Percentiles rank a stretch among this genome's conserved stretches.
Evolutionary conservation across 2,113 vertebrate species (phyloP).

Genomic region (Chinchilla lanigera): DNA sequence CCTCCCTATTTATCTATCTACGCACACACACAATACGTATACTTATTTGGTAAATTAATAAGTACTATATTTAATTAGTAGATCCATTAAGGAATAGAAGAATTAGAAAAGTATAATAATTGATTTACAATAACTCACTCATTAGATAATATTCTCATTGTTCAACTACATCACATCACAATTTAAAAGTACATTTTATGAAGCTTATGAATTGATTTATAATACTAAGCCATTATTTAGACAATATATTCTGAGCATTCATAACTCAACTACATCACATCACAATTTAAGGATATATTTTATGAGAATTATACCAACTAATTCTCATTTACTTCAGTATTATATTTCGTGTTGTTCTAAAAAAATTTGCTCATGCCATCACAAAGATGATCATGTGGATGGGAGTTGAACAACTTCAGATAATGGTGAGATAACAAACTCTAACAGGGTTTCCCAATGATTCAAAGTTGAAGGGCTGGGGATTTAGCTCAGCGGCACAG

Average conservation of each 20-base stretch:
- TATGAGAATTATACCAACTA: not conserved
- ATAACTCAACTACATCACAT: not conserved
- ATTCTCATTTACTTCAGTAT: not conserved
- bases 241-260: not conserved
- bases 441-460: not conserved
- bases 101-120: not conserved
- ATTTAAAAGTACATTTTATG: not conserved
- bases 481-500: too few species aligned
- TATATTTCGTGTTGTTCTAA: conserved; percentile 12
- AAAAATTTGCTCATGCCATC: not conserved
- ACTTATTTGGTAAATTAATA: not conserved
- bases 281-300: not conserved
- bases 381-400: not conserved
- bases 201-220: not conserved
- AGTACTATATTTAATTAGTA: not conserved
- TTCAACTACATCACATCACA: not conserved
- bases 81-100: not conserved
- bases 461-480: too few species aligned
- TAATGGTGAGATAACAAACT: not conserved
- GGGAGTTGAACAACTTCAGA: not conserved
- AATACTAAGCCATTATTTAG: not conserved
- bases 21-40: not conserved
- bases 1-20: too few species aligned
- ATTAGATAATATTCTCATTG: not conserved
- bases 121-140: not conserved